Conservation (phyloP, 2,888 invertebrate species). For the Hedychridium roseum region DNA sequence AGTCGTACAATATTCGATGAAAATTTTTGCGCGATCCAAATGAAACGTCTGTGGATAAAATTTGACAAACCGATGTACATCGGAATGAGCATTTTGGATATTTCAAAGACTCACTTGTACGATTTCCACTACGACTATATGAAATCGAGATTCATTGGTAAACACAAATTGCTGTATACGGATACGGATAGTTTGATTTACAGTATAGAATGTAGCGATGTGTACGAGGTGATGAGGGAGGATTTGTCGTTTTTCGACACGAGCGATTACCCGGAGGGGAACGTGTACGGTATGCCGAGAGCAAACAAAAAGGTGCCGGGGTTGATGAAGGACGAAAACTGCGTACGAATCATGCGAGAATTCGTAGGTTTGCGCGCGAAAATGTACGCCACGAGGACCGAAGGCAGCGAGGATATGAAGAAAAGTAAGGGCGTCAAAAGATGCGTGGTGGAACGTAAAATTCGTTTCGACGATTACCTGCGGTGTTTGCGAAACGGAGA, state of each 20-base stretch:
- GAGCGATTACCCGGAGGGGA: slow-evolving; percentile 15
- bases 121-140: slow-evolving; percentile 19
- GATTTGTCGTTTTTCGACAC: slow-evolving; percentile 25
- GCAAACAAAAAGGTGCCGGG: slow-evolving; percentile 37
- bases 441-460: no score
- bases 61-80: slow-evolving; percentile 17
- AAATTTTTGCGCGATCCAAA: slow-evolving; percentile 44
- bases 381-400: slow-evolving; percentile 32
- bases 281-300: slow-evolving; percentile 15
- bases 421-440: no score
- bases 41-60: background rate
- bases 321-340: slow-evolving; percentile 47
- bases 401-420: slow-evolving; percentile 18
- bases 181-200: slow-evolving; percentile 27
- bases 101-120: slow-evolving; percentile 39
- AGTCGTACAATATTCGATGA: slow-evolving; percentile 46
- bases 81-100: slow-evolving; percentile 24
- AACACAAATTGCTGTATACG: slow-evolving; percentile 28
- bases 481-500: no score
- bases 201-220: slow-evolving; percentile 14
- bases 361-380: slow-evolving; percentile 44
- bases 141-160: background rate
- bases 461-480: no score
- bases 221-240: slow-evolving; percentile 18
- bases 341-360: slow-evolving; percentile 41